Base-by-base conservation (phyloP, 2,797 vertebrate species). In the Protonibea diacanthus region DNA sequence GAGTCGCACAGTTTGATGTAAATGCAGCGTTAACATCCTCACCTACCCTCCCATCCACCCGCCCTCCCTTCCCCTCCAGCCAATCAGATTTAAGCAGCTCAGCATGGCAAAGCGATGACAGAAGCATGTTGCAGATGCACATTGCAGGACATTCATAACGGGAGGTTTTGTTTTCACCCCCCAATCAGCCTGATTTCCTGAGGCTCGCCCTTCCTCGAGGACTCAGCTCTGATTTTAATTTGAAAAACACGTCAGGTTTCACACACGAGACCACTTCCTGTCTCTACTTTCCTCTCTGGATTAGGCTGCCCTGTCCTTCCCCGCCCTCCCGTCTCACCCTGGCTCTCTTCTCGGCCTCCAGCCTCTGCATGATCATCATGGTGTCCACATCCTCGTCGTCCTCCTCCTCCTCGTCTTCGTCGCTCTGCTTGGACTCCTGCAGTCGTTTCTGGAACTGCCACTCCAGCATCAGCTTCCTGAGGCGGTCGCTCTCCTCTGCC, bases 361-460 rank as follows among this genome's bases (percentile, higher is more conserved):
- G 93, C 75, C 98, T 96, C 92, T 99, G 98, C 98, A 98, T 98
- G 92, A 99, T 97, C 77, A 99, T 93, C 95, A 97, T 91, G 51
- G 97, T 97, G 94, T 99, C 98, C 88, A 99, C 96, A 14, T 99
- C 98, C 55, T 99, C 98, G 9, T 96, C 96, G 0, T 99, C 98
- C 51, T 98, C 97, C 60, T 99, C 97, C 47, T 98, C 98, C 0
- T 99, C 98, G 0, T 99, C 98, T 5, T 99, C 98, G 52, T 99
- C 98, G 56, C 97, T 97, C 86, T 98, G 97, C 90, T 98, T 97
- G 27, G 98, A 98, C 87, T 99, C 98, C 81, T 99, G 98, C 74
- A 99, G 95, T 20, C 98, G 90, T 89, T 98, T 98, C 93, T 99
- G 98, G 93, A 99, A 99, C 94, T 99, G 98, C 98, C 98, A 99